Base-by-base conservation (phyloP, 2,113 vertebrate species). In the Lanius ludovicianus region DNA sequence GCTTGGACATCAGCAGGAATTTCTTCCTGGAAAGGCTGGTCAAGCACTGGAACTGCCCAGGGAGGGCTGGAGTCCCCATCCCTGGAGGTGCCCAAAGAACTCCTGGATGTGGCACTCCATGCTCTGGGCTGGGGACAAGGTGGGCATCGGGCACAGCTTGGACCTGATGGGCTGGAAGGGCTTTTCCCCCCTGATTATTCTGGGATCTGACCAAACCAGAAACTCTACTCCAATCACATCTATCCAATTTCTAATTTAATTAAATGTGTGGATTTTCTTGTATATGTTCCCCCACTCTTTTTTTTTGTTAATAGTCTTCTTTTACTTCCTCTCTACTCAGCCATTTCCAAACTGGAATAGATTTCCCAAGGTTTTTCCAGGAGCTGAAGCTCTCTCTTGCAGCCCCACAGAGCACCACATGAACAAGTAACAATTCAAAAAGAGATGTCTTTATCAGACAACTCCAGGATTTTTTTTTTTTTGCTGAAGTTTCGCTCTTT, bases 81-180 rank as follows among this genome's bases (percentile, higher is more conserved):
- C 33, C 55, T 62, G 64, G 12, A 42, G 15, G 37, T 21, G 37
- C 7, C 64, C 42, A 13, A 33, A 53, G 63, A 47, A 33, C 0
- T 3, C 2, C 44, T 59, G 80, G 67, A 44, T 0, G 21, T 55
- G 73, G 19, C 74, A 47, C 75, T 41, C 15, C 2, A 30, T 0
- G 47, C 74, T 46, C 64, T 41, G 74, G 15, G 20, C 15, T 78
- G 56, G 41, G 14, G 19, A 62, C n/a, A 55, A 17, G 11, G 35
- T 42, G 20, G n/a, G 44, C 1, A 50, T 12, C 0, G 0, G 35
- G 16, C 41, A 80, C 41, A 55, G 30, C 16, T 6, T 2, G 67
- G 49, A 8, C 9, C 31, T 0, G 0, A 6, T 17, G 22, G 1
- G 0, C 76, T 15, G 14, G 42, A 21, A 57, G 50, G 5, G 22